phyloP scores from a whole-genome alignment of 2,797 vertebrate species.

The Propithecus perrieri region DNA sequence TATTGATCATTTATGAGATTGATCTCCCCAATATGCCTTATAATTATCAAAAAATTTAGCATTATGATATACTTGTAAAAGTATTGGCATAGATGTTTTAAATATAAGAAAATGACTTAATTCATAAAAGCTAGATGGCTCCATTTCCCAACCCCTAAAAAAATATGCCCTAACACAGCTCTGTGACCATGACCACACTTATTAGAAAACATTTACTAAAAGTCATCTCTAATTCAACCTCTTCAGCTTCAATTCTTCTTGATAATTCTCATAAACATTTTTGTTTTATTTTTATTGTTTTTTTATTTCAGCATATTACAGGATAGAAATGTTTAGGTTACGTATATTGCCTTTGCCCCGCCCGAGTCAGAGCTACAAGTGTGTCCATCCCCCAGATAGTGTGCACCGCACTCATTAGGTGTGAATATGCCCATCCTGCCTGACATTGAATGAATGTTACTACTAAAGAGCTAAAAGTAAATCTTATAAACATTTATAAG shows the following conservation, averaged over 20 bases:
- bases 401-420: too few relatives aligned
- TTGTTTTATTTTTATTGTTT: too few relatives aligned
- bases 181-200: background rate
- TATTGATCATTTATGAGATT: background rate
- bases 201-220: slow-evolving; percentile 14
- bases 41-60: slow-evolving; percentile 6
- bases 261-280: background rate
- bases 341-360: too few relatives aligned
- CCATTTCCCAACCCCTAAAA: background rate
- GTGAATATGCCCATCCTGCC: too few relatives aligned
- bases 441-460: too few relatives aligned
- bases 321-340: too few relatives aligned
- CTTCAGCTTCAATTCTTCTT: background rate
- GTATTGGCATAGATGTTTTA: background rate
- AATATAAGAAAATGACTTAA: background rate
- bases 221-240: background rate
- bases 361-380: too few relatives aligned
- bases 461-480: too few relatives aligned
- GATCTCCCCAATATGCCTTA: background rate
- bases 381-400: too few relatives aligned
- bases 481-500: background rate
- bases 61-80: background rate
- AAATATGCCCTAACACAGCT: background rate
- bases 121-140: background rate
- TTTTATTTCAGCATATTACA: too few relatives aligned